Conservation (phyloP, 1,140 invertebrate genomes). For the Pseudomyrmex concolor region DNA sequence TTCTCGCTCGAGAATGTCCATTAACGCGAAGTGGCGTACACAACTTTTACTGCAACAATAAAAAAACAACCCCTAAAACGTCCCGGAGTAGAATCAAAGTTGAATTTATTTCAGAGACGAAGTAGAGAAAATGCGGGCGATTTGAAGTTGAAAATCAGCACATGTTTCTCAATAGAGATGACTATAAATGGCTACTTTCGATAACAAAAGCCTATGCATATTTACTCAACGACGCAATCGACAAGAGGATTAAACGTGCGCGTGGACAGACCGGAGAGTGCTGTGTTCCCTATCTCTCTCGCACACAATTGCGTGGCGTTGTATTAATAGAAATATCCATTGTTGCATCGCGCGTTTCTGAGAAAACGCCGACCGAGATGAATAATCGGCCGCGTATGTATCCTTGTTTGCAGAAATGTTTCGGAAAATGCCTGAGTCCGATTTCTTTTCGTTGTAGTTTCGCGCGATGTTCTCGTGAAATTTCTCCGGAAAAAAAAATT, state of each 20-base stretch:
- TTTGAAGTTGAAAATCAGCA: constrained; percentile 57
- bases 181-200: constrained; percentile 12
- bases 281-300: constrained; percentile 3
- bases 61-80: neutral
- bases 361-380: too few relatives aligned
- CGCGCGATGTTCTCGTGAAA: too few relatives aligned
- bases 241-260: constrained; percentile 45
- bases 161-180: constrained; percentile 1
- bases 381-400: too few relatives aligned
- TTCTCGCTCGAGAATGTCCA: too few relatives aligned
- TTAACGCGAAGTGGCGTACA: neutral
- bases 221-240: constrained; percentile 33
- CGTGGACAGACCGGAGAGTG: constrained; percentile 16
- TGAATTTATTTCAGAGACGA: neutral
- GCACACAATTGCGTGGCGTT: neutral
- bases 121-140: neutral
- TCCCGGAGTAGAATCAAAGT: neutral
- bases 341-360: neutral
- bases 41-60: constrained; percentile 35
- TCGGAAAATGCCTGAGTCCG: too few relatives aligned
- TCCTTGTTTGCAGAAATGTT: too few relatives aligned
- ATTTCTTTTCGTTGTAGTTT: too few relatives aligned
- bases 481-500: too few relatives aligned
- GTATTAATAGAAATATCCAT: constrained; percentile 9
- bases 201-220: constrained; percentile 41